These are phyloP conservation scores for Hozukius guyotensis DNA, from an alignment of 2,797 vertebrate genomes.

Conservation along the genomic window DNA sequence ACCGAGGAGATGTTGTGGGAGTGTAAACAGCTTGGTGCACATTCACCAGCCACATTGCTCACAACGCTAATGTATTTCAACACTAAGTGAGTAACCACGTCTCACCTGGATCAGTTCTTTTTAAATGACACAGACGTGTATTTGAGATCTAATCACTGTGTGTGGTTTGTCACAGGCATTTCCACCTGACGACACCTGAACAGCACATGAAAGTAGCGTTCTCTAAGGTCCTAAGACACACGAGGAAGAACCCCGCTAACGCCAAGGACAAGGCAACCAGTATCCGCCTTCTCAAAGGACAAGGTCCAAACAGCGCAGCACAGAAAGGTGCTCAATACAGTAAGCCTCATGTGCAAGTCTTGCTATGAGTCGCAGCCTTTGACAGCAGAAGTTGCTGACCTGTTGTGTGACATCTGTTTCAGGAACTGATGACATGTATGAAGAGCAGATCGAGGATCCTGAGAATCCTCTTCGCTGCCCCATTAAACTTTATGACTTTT, in stretches of 20 bases:
- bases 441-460: constrained; percentile 96
- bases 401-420: constrained; percentile 29
- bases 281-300: constrained; percentile 96
- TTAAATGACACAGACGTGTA: not conserved
- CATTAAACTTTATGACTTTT: constrained; percentile 99
- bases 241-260: constrained; percentile 97
- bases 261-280: constrained; percentile 99
- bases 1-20: constrained; percentile 99
- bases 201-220: constrained; percentile 99
- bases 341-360: not conserved
- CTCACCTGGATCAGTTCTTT: not conserved
- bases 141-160: not conserved
- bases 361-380: not conserved
- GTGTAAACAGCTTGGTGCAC: constrained; percentile 98
- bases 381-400: constrained; percentile 1
- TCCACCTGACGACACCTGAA: constrained; percentile 94
- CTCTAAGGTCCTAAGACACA: constrained; percentile 97
- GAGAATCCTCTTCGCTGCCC: constrained; percentile 98
- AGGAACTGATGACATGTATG: constrained; percentile 98
- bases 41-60: constrained; percentile 96
- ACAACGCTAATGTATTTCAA: constrained; percentile 99
- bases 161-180: constrained; percentile 85
- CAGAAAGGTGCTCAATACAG: constrained; percentile 89
- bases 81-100: constrained; percentile 91
- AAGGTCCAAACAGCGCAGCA: constrained; percentile 89